A percentile compares a stretch with the other conserved stretches of the same genome.
Evolutionary conservation across 2,888 invertebrate species (phyloP).

Genomic region (Drosophila multiciliata): DNA sequence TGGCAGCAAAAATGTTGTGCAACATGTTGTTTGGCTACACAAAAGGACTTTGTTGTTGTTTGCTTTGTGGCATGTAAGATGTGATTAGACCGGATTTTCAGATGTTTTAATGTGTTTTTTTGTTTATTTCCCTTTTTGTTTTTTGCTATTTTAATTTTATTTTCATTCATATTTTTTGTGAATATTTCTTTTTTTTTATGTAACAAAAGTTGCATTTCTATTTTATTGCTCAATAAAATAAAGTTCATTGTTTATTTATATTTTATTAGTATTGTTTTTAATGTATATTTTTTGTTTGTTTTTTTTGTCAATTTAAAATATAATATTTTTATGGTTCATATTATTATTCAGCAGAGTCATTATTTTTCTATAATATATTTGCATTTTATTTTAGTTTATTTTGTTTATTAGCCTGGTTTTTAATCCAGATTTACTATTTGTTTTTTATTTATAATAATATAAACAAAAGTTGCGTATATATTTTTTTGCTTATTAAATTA

Average conservation of each 20-base stretch:
- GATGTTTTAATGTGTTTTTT: background rate
- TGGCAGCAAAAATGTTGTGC: constrained; percentile 38
- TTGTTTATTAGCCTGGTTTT: no score
- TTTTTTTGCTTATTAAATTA: no score
- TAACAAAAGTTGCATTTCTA: background rate
- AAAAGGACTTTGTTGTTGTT: background rate
- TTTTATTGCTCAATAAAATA: no score
- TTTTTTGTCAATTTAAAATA: no score
- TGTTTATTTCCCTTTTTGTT: background rate
- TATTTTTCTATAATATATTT: no score
- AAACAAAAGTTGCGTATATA: no score
- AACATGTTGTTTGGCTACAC: constrained; percentile 16
- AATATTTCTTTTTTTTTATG: background rate
- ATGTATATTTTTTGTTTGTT: no score
- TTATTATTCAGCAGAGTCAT: no score
- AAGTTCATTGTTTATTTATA: background rate
- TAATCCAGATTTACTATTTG: no score
- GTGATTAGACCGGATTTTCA: background rate
- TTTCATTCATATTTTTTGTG: background rate
- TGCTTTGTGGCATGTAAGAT: background rate
- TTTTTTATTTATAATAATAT: no score
- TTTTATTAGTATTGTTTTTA: background rate
- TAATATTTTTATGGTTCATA: no score
- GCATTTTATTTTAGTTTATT: no score
- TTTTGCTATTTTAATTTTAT: background rate